Evolutionary conservation across 2,888 invertebrate genomes (phyloP).

Genomic region (Lithosia quadra): DNA sequence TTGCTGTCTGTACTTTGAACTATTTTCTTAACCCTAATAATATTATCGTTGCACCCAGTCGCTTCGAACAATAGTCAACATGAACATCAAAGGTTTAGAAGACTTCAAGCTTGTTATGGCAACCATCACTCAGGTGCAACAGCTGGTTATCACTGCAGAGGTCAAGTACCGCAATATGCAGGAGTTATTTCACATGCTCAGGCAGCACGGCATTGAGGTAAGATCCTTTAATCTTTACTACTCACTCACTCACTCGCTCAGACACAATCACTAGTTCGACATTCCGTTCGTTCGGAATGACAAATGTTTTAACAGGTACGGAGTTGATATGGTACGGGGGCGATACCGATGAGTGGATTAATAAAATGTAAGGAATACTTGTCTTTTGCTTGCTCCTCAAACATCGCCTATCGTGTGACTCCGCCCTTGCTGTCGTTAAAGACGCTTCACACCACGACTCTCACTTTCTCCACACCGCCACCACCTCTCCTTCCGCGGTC

Average conservation of each 20-base stretch:
- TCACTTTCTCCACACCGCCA: too few relatives aligned
- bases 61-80: conserved; percentile 89
- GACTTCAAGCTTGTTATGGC: conserved; percentile 95
- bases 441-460: too few relatives aligned
- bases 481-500: too few relatives aligned
- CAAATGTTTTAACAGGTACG: too few relatives aligned
- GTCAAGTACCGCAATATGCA: conserved; percentile 91
- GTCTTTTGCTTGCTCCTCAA: too few relatives aligned
- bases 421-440: too few relatives aligned
- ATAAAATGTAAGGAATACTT: too few relatives aligned
- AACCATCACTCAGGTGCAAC: conserved; percentile 92
- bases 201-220: conserved; percentile 90
- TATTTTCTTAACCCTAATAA: not conserved
- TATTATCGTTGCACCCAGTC: conserved; percentile 61
- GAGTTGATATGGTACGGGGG: too few relatives aligned
- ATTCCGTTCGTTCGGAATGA: too few relatives aligned
- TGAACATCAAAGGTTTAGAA: conserved; percentile 92
- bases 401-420: too few relatives aligned
- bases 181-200: conserved; percentile 92
- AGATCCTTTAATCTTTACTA: conserved; percentile 27
- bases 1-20: not conserved
- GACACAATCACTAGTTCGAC: too few relatives aligned
- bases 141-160: conserved; percentile 92
- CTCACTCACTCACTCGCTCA: not conserved
- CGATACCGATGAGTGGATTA: too few relatives aligned